Evolutionary conservation across 2,797 vertebrate species (phyloP).

Genomic region (Chaetodon trifasciatus): DNA sequence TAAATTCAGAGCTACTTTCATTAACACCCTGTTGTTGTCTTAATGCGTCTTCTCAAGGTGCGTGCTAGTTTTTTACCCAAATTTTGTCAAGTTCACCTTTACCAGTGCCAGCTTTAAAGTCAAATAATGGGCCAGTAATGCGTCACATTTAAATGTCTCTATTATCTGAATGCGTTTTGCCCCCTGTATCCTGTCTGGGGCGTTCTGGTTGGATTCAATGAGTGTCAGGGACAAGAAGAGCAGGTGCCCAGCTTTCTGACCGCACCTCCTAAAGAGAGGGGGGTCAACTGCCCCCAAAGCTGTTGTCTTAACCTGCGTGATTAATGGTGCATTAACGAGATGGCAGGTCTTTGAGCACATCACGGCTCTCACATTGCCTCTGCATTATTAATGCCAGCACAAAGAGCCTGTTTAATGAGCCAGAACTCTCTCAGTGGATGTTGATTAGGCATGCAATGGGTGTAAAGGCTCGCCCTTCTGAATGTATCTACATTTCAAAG

Average conservation of each 20-base stretch:
- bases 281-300: constrained; percentile 67
- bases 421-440: constrained; percentile 76
- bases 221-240: constrained; percentile 23
- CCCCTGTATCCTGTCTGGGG: neutral
- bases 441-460: constrained; percentile 73
- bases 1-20: constrained; percentile 29
- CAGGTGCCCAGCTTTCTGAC: constrained; percentile 47
- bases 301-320: constrained; percentile 81
- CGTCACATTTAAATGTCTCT: constrained; percentile 11
- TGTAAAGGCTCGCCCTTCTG: constrained; percentile 61
- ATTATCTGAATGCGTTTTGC: neutral
- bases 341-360: constrained; percentile 80
- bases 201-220: neutral
- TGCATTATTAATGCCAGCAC: constrained; percentile 84
- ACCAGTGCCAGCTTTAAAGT: neutral
- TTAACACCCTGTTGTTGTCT: constrained; percentile 9
- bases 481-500: constrained; percentile 54
- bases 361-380: constrained; percentile 64
- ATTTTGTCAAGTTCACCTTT: constrained; percentile 3
- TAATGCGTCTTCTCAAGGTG: neutral
- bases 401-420: constrained; percentile 83
- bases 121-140: neutral
- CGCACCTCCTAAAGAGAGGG: constrained; percentile 17
- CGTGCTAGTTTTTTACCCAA: neutral
- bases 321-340: constrained; percentile 81